Percentiles rank a stretch among this genome's conserved stretches.
Conservation (phyloP, 1,140 invertebrate species). For the Gyrodactylus salaris region DNA sequence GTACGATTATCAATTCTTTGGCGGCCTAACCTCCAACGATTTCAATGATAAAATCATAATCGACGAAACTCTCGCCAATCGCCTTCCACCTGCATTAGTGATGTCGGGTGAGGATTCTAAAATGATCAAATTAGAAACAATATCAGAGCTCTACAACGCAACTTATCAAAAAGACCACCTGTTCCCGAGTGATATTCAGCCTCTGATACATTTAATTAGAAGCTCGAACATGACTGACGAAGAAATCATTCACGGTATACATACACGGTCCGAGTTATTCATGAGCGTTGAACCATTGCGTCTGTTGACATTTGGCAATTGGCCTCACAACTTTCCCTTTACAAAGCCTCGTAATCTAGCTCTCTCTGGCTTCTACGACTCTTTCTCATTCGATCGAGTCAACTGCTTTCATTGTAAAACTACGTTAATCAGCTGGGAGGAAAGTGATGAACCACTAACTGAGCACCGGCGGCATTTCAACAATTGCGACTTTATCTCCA, state of each 20-base stretch:
- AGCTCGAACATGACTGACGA: background rate
- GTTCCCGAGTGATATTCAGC: background rate
- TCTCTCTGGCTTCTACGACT: background rate
- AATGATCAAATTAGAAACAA: too few relatives aligned
- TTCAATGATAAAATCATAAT: too few relatives aligned
- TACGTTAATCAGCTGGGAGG: conserved; percentile 69
- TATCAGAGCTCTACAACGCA: too few relatives aligned
- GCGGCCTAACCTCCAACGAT: too few relatives aligned
- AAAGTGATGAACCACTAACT: conserved; percentile 67
- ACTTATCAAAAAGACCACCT: too few relatives aligned
- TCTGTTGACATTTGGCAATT: background rate
- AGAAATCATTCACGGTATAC: background rate
- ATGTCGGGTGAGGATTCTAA: too few relatives aligned
- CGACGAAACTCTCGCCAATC: too few relatives aligned
- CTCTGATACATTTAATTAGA: background rate
- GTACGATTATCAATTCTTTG: background rate
- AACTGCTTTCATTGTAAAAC: conserved; percentile 77
- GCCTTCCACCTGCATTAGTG: too few relatives aligned
- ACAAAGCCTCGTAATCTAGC: background rate
- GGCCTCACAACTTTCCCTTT: background rate
- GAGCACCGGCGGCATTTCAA: conserved; percentile 70
- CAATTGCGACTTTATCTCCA: conserved; percentile 24
- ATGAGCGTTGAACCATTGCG: background rate
- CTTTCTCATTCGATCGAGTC: conserved; percentile 32
- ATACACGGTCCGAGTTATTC: background rate